A percentile compares a stretch with the other conserved stretches of the same genome.
Conservation (phyloP, 2,888 invertebrate species). For the Drosophila bunnanda region DNA sequence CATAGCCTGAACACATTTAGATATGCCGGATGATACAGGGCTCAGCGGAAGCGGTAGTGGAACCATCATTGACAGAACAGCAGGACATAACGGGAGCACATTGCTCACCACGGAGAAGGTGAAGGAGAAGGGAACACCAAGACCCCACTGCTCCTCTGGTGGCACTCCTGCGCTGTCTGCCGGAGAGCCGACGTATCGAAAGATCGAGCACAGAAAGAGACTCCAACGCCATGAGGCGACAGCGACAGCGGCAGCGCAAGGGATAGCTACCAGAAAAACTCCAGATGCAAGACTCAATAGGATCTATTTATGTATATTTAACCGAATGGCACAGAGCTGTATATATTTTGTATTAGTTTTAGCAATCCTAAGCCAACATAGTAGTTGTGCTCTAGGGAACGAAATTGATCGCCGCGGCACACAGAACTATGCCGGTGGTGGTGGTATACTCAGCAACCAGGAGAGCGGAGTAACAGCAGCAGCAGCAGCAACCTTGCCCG, state of each 20-base stretch:
- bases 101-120: neutral
- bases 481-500: constrained; percentile 16
- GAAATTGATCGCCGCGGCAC: constrained; percentile 39
- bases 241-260: neutral
- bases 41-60: constrained; percentile 22
- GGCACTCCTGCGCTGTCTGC: neutral
- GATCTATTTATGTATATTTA: constrained; percentile 67
- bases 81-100: neutral
- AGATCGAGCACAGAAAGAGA: constrained; percentile 30
- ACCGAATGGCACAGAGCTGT: constrained; percentile 76
- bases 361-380: constrained; percentile 66
- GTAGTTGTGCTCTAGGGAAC: constrained; percentile 59
- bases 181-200: constrained; percentile 35
- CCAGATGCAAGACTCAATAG: constrained; percentile 63
- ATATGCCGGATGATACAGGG: constrained; percentile 63
- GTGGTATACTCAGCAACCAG: constrained; percentile 39
- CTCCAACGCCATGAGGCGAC: constrained; percentile 15
- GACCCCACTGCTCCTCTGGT: neutral
- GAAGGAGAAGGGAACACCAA: neutral
- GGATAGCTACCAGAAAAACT: constrained; percentile 13
- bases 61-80: neutral
- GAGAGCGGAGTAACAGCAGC: constrained; percentile 29
- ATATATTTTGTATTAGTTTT: constrained; percentile 79
- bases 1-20: constrained; percentile 44
- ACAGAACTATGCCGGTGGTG: constrained; percentile 49